Evolutionary conservation across 2,113 vertebrate genomes (phyloP).

Genomic region (Willisornis vidua): DNA sequence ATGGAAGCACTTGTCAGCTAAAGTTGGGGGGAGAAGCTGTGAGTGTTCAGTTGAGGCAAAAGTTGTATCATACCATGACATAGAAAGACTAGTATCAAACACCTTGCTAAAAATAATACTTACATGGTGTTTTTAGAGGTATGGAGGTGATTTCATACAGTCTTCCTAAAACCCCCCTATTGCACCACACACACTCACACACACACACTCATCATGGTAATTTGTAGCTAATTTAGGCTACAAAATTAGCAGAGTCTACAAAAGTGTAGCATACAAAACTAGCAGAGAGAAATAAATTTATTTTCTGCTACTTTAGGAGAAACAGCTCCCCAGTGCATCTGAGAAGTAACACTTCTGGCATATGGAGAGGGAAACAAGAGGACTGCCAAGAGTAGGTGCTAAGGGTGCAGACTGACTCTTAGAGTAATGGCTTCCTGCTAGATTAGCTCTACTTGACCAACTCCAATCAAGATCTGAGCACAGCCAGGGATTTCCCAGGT

Average conservation of each 20-base stretch:
- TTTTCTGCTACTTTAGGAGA: not conserved
- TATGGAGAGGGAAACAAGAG: not conserved
- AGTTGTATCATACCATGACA: not conserved
- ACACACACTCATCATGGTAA: accelerated
- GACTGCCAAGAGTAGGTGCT: not conserved
- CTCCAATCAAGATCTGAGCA: not conserved
- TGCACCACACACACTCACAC: not conserved
- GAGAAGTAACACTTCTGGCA: not conserved
- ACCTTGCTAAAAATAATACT: not conserved
- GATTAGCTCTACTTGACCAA: not conserved
- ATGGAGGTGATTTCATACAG: not conserved
- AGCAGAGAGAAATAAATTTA: not conserved
- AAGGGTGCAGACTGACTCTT: not conserved
- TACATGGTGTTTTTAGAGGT: not conserved
- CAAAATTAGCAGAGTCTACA: not conserved
- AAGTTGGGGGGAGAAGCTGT: not conserved
- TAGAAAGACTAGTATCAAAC: not conserved
- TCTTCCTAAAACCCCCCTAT: not conserved
- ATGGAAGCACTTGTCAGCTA: not conserved
- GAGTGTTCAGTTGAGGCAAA: not conserved
- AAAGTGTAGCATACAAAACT: not conserved
- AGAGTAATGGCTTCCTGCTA: not conserved
- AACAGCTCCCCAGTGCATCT: not conserved
- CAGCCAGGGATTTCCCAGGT: not conserved
- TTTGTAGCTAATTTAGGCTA: not conserved